Evolutionary conservation across 64 coral and sea anemone genomes (phyloP), one percentile per base, ranked within the genome.

Genomic region (Dendronephthya gigantea): DNA sequence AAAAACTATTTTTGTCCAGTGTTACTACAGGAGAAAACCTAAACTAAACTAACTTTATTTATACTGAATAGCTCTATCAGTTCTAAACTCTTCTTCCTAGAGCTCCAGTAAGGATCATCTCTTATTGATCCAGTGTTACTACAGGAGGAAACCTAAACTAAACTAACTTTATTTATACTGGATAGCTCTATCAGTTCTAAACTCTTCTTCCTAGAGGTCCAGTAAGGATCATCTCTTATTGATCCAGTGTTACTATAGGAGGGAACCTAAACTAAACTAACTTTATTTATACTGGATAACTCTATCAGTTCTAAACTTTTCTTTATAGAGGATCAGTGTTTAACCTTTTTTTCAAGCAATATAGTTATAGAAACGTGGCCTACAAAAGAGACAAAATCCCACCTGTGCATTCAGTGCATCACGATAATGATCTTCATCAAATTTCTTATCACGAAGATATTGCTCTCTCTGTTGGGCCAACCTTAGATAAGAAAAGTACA

Each of bases 391-490:
- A 50, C 23, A 82, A 55, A 1, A 35, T 51, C 29, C 82, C 40
- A 96, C 94, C 94, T 96, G 94, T 30, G 91, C 83, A 47, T 96
- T 91, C 13, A 96, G 74, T 0, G 94, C 94, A 28, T 90, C 92
- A 27, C 90, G 90, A 84, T 96, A 96, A 66, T 90, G 83, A 25
- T 96, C 86, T 28, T 87, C 92, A 29, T 86, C 79, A 7, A 90
- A 85, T 84, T 81, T 88, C 48, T 93, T 90, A 49, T 90, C 85
- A 17, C 83, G 82, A 14, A 90, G 43, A 62, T 90, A 93, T 48
- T 93, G 88, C 33, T 93, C 88, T 30, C 88, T 56, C 66, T 90
- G 88, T 9, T 85, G 34, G 36, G 86, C 86, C 58, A 94, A 68
- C 58, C 88, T 88, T 36, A 48, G 83, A 85, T 25, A 43, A 55